Evolutionary conservation across 2,797 vertebrate genomes (phyloP).

Genomic region (Gymnoscopelus braueri): DNA sequence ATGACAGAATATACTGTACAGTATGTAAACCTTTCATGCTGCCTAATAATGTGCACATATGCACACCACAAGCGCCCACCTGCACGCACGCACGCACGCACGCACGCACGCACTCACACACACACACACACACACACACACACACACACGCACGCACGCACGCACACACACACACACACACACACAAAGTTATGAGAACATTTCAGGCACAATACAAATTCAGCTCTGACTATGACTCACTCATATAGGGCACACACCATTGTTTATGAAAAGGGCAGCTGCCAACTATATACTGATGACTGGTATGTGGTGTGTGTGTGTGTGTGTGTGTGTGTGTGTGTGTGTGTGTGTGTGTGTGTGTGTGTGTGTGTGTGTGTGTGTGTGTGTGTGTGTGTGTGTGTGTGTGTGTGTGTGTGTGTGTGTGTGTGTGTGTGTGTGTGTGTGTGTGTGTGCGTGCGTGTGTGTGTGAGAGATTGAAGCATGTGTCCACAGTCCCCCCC

Average conservation of each 20-base stretch:
- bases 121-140: neutral
- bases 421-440: too few species aligned
- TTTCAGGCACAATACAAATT: neutral
- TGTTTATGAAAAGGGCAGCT: conserved; percentile 13
- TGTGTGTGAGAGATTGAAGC: too few species aligned
- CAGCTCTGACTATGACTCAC: neutral
- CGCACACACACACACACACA: conserved; percentile 2
- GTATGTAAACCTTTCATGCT: neutral
- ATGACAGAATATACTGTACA: neutral
- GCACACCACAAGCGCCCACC: too few species aligned
- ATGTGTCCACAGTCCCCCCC: too few species aligned
- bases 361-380: neutral
- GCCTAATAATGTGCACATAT: neutral
- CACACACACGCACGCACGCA: conserved; percentile 2
- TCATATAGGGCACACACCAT: conserved; percentile 3
- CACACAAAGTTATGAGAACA: neutral
- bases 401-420: neutral
- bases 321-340: conserved; percentile 2
- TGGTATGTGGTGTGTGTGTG: conserved; percentile 4
- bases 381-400: too few species aligned
- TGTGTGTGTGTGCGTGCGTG: too few species aligned
- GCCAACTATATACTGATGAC: neutral
- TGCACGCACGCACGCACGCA: neutral
- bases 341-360: neutral
- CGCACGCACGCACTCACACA: too few species aligned